These are phyloP conservation scores for Lithosia quadra DNA, from an alignment of 2,888 invertebrate species.

Conservation along the genomic window DNA sequence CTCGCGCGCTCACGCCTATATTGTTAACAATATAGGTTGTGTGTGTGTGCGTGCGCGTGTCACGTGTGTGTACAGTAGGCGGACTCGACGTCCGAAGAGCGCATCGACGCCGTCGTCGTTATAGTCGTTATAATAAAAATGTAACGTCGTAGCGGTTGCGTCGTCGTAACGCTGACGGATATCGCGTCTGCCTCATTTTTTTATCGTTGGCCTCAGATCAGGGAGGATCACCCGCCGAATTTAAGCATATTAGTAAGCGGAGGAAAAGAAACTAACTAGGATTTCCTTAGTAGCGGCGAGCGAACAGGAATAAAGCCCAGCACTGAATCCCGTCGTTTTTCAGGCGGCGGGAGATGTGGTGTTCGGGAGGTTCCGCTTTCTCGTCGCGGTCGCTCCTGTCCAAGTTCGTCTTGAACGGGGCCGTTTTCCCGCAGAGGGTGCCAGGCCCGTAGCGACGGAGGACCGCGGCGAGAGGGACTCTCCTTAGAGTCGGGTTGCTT, in stretches of 20 bases:
- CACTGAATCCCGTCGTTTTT: conserved; percentile 79
- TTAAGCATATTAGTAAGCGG: conserved; percentile 91
- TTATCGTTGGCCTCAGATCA: conserved; percentile 49
- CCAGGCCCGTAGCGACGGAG: conserved; percentile 69
- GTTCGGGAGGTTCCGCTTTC: conserved; percentile 47
- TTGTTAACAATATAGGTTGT: too few species aligned
- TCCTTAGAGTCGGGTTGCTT: neutral
- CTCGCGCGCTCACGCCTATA: too few species aligned
- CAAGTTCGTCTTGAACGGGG: conserved; percentile 54
- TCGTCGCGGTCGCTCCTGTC: conserved; percentile 63
- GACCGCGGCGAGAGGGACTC: conserved; percentile 76
- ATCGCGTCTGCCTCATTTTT: conserved; percentile 48
- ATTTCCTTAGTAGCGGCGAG: conserved; percentile 71
- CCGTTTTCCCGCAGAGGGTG: conserved; percentile 64
- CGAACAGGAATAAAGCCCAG: conserved; percentile 87
- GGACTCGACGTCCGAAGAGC: too few species aligned
- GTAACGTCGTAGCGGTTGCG: conserved; percentile 23
- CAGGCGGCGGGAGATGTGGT: conserved; percentile 80
- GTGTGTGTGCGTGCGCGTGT: too few species aligned
- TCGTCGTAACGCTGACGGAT: conserved; percentile 48
- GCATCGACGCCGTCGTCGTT: too few species aligned
- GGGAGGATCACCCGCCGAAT: conserved; percentile 62
- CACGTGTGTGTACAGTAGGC: too few species aligned
- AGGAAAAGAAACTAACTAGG: conserved; percentile 89
- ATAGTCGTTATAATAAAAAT: too few species aligned